These are phyloP conservation scores for Monopis laevigella DNA, from an alignment of 2,888 invertebrate species.

Conservation along the genomic window DNA sequence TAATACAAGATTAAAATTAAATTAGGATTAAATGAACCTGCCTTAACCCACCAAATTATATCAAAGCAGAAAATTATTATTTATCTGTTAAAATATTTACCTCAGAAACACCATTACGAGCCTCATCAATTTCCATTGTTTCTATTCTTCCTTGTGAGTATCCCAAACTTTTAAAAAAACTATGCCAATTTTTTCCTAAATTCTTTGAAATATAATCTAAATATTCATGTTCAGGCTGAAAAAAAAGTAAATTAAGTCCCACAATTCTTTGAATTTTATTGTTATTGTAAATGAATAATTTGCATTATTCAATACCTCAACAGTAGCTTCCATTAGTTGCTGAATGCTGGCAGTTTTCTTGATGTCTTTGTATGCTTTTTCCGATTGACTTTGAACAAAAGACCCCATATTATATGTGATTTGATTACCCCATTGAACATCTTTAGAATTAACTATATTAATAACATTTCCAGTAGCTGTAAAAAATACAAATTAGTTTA, in stretches of 20 bases:
- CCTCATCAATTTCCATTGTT: conserved; percentile 58
- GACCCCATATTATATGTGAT: conserved; percentile 47
- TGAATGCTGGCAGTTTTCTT: conserved; percentile 41
- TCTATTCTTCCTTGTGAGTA: conserved; percentile 70
- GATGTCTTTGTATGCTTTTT: conserved; percentile 28
- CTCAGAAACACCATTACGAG: conserved; percentile 64
- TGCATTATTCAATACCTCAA: conserved; percentile 30
- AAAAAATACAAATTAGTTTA: conserved; percentile 18
- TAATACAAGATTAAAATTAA: too few species aligned
- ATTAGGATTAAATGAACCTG: too few species aligned
- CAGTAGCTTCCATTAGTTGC: conserved; percentile 40
- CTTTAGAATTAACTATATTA: conserved; percentile 52
- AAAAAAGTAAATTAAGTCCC: too few species aligned
- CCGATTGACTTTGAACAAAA: conserved; percentile 18
- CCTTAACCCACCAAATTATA: too few species aligned
- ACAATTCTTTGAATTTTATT: background rate
- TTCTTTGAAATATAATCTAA: conserved; percentile 67
- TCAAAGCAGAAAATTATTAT: too few species aligned
- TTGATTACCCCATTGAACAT: conserved; percentile 50
- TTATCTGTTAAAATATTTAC: too few species aligned
- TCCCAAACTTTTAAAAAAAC: conserved; percentile 61
- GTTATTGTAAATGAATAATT: too few species aligned
- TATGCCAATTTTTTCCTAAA: conserved; percentile 69
- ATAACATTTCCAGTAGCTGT: conserved; percentile 58
- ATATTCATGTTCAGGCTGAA: conserved; percentile 57